A percentile compares a stretch with the other conserved stretches of the same genome.
Evolutionary conservation across 2,888 invertebrate species (phyloP).

Genomic region (Synergus japonicus): DNA sequence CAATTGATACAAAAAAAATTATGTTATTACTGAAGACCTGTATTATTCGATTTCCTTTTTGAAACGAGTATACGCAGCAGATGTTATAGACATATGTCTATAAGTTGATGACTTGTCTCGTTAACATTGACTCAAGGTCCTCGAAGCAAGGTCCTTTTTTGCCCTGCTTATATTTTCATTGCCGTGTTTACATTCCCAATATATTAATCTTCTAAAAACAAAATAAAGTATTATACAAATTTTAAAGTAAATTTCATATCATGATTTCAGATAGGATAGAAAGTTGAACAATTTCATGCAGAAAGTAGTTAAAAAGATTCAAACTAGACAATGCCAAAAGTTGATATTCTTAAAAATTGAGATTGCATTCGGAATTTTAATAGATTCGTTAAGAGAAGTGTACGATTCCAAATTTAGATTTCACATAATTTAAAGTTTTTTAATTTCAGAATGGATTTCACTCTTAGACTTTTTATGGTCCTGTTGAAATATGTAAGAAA

Average conservation of each 20-base stretch:
- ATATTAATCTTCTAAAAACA: too few relatives aligned
- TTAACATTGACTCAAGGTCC: not conserved
- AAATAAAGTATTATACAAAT: too few relatives aligned
- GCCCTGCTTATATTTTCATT: not conserved
- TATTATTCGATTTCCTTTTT: not conserved
- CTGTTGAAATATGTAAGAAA: not conserved
- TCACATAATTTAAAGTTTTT: not conserved
- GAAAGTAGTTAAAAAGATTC: too few relatives aligned
- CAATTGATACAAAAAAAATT: not conserved
- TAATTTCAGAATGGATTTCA: constrained; percentile 22
- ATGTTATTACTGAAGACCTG: not conserved
- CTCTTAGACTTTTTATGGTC: not conserved
- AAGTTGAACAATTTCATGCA: too few relatives aligned
- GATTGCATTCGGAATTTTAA: too few relatives aligned
- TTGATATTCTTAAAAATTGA: too few relatives aligned
- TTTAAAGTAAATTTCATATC: not conserved
- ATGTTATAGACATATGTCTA: not conserved
- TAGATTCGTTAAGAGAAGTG: too few relatives aligned
- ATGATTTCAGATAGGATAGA: too few relatives aligned
- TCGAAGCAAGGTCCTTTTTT: not conserved
- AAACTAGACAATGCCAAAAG: too few relatives aligned
- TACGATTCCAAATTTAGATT: not conserved
- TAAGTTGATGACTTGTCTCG: not conserved
- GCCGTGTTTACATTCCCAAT: too few relatives aligned
- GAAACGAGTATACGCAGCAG: not conserved